A percentile compares a stretch with the other conserved stretches of the same genome.
These are phyloP conservation scores for Zophobas morio DNA, from an alignment of 1,140 invertebrate species.

Conservation along the genomic window DNA sequence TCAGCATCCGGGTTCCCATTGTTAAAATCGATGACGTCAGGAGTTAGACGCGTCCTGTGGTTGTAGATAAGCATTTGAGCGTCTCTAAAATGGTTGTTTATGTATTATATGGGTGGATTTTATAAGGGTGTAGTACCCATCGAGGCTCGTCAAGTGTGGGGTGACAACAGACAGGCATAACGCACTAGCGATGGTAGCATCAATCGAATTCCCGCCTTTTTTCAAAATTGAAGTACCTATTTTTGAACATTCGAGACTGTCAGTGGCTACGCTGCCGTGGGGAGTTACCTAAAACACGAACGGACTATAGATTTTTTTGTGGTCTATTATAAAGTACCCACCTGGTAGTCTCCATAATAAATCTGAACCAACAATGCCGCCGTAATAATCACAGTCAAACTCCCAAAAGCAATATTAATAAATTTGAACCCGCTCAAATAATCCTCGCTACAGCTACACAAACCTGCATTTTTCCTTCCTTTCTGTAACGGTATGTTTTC, in stretches of 20 bases:
- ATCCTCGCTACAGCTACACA: constrained; percentile 61
- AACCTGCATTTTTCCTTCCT: constrained; percentile 58
- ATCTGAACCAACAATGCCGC: constrained; percentile 77
- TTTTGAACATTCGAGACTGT: constrained; percentile 79
- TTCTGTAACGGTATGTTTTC: constrained; percentile 72
- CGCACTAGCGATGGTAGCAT: constrained; percentile 78
- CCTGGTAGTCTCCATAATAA: constrained; percentile 78
- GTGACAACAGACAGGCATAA: constrained; percentile 79
- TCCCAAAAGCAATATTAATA: constrained; percentile 69
- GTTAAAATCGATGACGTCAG: constrained; percentile 74
- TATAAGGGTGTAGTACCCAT: constrained; percentile 71
- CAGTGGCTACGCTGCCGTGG: constrained; percentile 83
- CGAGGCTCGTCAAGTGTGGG: constrained; percentile 79
- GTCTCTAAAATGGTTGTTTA: constrained; percentile 71
- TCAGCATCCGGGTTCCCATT: constrained; percentile 64
- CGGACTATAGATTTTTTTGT: constrained; percentile 13
- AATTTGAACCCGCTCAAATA: constrained; percentile 67
- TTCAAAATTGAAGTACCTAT: constrained; percentile 78
- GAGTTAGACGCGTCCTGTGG: constrained; percentile 70
- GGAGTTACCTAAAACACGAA: constrained; percentile 72
- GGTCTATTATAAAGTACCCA: constrained; percentile 59
- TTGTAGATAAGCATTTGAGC: constrained; percentile 82
- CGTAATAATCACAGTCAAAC: constrained; percentile 76
- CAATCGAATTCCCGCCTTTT: constrained; percentile 79
- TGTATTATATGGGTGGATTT: constrained; percentile 18